These are phyloP conservation scores for Ammospiza maritima DNA, from an alignment of 2,797 vertebrate genomes.

Conservation along the genomic window DNA sequence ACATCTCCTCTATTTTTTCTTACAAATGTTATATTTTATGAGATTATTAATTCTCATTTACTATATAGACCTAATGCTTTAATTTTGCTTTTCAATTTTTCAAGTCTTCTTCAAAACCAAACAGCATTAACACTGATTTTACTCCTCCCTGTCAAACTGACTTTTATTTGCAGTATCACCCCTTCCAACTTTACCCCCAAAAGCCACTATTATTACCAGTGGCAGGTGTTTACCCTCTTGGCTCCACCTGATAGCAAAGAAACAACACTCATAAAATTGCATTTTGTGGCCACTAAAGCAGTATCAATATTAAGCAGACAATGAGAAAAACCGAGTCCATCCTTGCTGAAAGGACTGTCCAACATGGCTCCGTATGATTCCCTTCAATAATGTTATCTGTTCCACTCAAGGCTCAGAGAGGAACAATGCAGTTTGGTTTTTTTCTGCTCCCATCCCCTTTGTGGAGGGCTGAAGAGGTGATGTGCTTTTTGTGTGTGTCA, in stretches of 20 bases:
- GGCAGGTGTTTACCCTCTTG: background rate
- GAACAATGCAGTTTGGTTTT: background rate
- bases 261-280: background rate
- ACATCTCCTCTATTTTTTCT: background rate
- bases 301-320: background rate
- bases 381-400: background rate
- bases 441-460: background rate
- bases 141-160: background rate
- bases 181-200: background rate
- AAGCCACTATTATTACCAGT: background rate
- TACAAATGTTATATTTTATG: background rate
- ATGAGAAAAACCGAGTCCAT: background rate
- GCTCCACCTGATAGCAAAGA: background rate
- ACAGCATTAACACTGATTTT: background rate
- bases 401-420: background rate
- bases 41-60: background rate
- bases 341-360: background rate
- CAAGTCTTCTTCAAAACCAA: background rate
- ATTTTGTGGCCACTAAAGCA: background rate
- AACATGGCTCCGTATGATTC: fast-evolving
- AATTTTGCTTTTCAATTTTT: background rate
- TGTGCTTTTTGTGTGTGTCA: background rate
- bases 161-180: background rate
- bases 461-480: background rate
- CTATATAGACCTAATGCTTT: background rate